These are phyloP conservation scores for Pogonognathellus flavescens DNA, from an alignment of 1,140 invertebrate species.

Conservation along the genomic window DNA sequence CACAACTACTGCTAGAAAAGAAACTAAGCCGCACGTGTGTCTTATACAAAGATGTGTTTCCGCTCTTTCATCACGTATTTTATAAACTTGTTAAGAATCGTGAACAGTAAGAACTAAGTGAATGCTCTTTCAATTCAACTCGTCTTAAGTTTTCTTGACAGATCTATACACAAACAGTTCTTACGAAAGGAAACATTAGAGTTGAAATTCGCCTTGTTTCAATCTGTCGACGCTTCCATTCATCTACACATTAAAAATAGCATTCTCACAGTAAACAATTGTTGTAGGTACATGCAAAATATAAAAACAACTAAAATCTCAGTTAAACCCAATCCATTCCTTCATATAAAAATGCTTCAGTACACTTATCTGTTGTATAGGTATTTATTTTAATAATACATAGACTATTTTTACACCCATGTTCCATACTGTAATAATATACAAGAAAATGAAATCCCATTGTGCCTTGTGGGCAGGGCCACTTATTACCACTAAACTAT, in stretches of 20 bases:
- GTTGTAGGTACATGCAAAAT: neutral
- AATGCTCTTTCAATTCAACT: neutral
- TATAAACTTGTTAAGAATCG: slow-evolving; percentile 20
- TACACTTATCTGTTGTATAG: too few species aligned
- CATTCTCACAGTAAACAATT: neutral
- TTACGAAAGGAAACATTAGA: slow-evolving; percentile 17
- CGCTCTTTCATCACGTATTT: slow-evolving; percentile 37
- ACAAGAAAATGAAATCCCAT: neutral
- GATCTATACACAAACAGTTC: slow-evolving; percentile 31
- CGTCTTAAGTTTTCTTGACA: slow-evolving; percentile 22
- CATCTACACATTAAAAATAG: slow-evolving; percentile 12
- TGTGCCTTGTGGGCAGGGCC: slow-evolving; percentile 12
- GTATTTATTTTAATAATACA: too few species aligned
- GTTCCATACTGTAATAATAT: too few species aligned
- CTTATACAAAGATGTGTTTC: slow-evolving; percentile 9
- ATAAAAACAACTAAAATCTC: too few species aligned
- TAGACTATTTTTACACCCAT: too few species aligned
- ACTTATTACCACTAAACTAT: slow-evolving; percentile 24
- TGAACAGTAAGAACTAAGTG: neutral
- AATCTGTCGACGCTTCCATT: neutral
- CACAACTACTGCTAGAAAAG: slow-evolving; percentile 4
- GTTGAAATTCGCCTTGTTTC: slow-evolving; percentile 3
- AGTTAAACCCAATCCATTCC: too few species aligned
- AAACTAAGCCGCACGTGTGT: slow-evolving; percentile 17
- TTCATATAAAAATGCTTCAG: too few species aligned